Conservation (phyloP, 2,888 invertebrate species). For the Ephialtes manifestator region DNA sequence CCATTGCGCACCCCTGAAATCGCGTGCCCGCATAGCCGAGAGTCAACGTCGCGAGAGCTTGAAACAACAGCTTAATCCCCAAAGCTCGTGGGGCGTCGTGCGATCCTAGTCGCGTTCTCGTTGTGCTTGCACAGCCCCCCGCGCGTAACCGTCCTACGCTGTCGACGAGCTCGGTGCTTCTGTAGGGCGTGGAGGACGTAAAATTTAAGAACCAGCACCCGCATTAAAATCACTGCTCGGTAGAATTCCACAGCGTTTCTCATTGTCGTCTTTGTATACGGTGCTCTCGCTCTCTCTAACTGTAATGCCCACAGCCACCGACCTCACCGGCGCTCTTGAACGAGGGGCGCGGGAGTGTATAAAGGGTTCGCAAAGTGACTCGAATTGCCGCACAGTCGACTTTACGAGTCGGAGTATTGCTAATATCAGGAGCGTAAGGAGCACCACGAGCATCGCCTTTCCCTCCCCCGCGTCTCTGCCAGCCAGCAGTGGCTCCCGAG, state of each 20-base stretch:
- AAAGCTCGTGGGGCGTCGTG: slow-evolving; percentile 32
- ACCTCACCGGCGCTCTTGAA: slow-evolving; percentile 19
- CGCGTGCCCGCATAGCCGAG: slow-evolving; percentile 75
- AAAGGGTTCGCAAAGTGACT: slow-evolving; percentile 85
- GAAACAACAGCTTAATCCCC: slow-evolving; percentile 78
- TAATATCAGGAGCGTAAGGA: slow-evolving; percentile 82
- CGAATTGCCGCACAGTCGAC: slow-evolving; percentile 83
- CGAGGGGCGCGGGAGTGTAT: slow-evolving; percentile 77
- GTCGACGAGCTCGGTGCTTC: slow-evolving; percentile 36
- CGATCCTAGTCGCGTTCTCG: background rate
- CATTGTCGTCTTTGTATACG: slow-evolving; percentile 55
- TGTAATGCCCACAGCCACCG: slow-evolving; percentile 4
- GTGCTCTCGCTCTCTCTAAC: slow-evolving; percentile 47
- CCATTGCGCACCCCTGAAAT: slow-evolving; percentile 43
- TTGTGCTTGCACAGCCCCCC: slow-evolving; percentile 27
- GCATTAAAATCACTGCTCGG: slow-evolving; percentile 83
- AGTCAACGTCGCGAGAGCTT: slow-evolving; percentile 76
- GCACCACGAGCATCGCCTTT: slow-evolving; percentile 49
- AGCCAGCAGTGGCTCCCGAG: slow-evolving; percentile 31
- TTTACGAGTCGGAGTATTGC: slow-evolving; percentile 85
- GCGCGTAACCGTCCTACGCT: slow-evolving; percentile 20
- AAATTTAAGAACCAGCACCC: slow-evolving; percentile 80
- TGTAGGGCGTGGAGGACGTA: slow-evolving; percentile 71
- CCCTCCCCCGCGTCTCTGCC: slow-evolving; percentile 56
- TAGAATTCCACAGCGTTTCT: slow-evolving; percentile 76